Evolutionary conservation across 2,113 vertebrate genomes (phyloP).

Genomic region (Anhinga rufa): DNA sequence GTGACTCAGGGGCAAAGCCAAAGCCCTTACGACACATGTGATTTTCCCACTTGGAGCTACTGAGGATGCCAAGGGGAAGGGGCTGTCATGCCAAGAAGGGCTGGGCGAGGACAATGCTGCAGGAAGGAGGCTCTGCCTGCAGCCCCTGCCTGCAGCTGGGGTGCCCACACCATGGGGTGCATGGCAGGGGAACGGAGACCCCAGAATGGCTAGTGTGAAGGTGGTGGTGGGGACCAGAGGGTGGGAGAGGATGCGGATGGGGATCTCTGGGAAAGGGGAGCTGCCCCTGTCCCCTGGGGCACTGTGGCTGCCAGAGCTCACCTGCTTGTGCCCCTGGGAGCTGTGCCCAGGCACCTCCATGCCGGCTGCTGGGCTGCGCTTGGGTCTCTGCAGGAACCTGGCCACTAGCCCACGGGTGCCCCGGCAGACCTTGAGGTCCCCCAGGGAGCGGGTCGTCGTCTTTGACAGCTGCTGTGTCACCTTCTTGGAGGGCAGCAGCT

Average conservation of each 20-base stretch:
- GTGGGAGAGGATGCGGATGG: not conserved
- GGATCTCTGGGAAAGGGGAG: not conserved
- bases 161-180: fast-evolving
- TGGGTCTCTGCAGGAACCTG: conserved; percentile 90
- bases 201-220: not conserved
- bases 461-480: conserved; percentile 49
- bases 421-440: conserved; percentile 88
- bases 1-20: conserved; percentile 13
- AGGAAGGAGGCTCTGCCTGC: not conserved
- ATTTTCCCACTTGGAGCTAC: not conserved
- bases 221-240: not conserved
- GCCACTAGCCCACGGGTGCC: conserved; percentile 82
- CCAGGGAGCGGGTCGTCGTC: conserved; percentile 81
- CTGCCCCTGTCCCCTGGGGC: not conserved
- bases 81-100: not conserved
- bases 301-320: not conserved
- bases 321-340: conserved; percentile 78
- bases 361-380: conserved; percentile 71
- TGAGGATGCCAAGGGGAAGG: not conserved
- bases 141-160: not conserved
- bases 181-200: not conserved
- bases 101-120: not conserved
- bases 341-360: conserved; percentile 69
- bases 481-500: conserved; percentile 13
- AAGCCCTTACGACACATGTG: not conserved